Evolutionary conservation across 1,140 invertebrate genomes (phyloP).

Genomic region (Procambarus virginalis): DNA sequence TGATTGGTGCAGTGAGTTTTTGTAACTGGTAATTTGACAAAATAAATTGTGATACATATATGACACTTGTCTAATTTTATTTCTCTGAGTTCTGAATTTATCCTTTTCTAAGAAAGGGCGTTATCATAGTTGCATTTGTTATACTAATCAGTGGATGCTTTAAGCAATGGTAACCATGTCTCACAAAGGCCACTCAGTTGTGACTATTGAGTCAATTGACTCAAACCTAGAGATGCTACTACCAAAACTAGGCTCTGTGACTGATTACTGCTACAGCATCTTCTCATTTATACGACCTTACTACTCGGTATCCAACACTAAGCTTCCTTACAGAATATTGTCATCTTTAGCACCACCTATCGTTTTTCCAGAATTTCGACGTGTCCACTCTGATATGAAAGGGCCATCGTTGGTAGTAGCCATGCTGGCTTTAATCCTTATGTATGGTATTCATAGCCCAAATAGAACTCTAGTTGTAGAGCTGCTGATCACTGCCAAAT

Average conservation of each 20-base stretch:
- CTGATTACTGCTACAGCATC: not conserved
- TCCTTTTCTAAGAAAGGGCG: too few species aligned
- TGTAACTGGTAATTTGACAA: slow-evolving; percentile 74
- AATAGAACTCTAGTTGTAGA: slow-evolving; percentile 25
- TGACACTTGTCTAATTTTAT: too few species aligned
- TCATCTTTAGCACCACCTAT: slow-evolving; percentile 47
- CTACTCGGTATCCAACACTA: slow-evolving; percentile 28
- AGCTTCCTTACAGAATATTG: slow-evolving; percentile 26
- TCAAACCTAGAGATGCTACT: not conserved
- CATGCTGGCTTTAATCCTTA: slow-evolving; percentile 25
- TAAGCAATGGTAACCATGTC: slow-evolving; percentile 5
- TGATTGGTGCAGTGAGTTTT: slow-evolving; percentile 96
- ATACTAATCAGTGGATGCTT: not conserved
- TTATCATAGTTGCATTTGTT: too few species aligned
- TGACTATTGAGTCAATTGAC: slow-evolving; percentile 44
- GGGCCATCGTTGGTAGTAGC: slow-evolving; percentile 26
- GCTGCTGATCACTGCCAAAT: slow-evolving; percentile 18
- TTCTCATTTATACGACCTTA: slow-evolving; percentile 10
- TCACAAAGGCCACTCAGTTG: slow-evolving; percentile 32
- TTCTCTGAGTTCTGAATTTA: too few species aligned
- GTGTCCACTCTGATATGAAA: slow-evolving; percentile 54
- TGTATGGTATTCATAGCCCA: slow-evolving; percentile 47
- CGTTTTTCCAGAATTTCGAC: slow-evolving; percentile 23
- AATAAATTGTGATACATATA: too few species aligned
- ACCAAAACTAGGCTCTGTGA: not conserved